A percentile compares a stretch with the other conserved stretches of the same genome.
Conservation (phyloP, 1,140 invertebrate species). For the Psix sp. region DNA sequence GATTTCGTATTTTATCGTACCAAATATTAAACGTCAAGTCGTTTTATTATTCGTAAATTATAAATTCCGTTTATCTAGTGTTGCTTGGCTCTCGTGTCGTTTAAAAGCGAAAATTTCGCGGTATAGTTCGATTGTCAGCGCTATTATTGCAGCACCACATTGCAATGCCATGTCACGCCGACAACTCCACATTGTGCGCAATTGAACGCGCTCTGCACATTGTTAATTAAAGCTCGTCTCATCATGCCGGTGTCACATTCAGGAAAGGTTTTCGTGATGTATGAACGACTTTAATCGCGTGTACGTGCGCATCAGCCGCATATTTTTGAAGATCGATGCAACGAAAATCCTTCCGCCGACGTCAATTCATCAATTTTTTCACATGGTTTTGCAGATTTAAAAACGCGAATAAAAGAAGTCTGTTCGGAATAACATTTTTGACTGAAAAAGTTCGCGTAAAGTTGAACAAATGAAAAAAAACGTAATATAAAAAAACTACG, state of each 20-base stretch:
- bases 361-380: no score
- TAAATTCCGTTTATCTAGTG: slow-evolving; percentile 54
- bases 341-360: no score
- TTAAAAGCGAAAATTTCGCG: slow-evolving; percentile 54
- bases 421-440: no score
- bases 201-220: slow-evolving; percentile 72
- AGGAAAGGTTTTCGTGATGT: slow-evolving; percentile 65
- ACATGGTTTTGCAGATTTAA: no score
- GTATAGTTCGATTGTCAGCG: slow-evolving; percentile 55
- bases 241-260: slow-evolving; percentile 67
- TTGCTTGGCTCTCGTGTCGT: slow-evolving; percentile 31
- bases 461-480: no score
- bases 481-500: no score
- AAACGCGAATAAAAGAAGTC: no score
- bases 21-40: slow-evolving; percentile 53
- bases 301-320: slow-evolving; percentile 2
- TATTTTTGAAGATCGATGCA: no score
- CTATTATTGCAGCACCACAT: slow-evolving; percentile 49
- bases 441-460: no score
- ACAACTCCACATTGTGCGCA: slow-evolving; percentile 74
- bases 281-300: slow-evolving; percentile 39
- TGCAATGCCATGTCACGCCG: slow-evolving; percentile 61
- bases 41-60: slow-evolving; percentile 56
- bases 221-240: slow-evolving; percentile 75
- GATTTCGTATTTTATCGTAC: slow-evolving; percentile 10